Evolutionary conservation across 64 coral and sea anemone species (phyloP).

Genomic region (Actinia tenebrosa): DNA sequence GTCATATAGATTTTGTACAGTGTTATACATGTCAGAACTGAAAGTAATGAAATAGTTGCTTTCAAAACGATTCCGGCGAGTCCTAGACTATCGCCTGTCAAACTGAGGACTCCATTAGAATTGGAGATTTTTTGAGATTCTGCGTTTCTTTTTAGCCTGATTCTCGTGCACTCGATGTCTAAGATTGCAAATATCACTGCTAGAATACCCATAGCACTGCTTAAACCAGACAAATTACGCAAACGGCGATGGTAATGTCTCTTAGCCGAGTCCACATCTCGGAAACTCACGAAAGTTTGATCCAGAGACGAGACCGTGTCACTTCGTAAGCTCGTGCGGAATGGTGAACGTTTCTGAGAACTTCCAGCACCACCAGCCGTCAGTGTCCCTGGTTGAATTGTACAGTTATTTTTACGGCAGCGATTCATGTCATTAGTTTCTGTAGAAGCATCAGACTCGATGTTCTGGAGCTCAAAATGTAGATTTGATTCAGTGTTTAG

Average conservation of each 20-base stretch:
- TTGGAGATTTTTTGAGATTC: constrained; percentile 3
- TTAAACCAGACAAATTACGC: constrained; percentile 42
- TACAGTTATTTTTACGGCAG: not conserved
- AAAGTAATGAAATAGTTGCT: constrained; percentile 46
- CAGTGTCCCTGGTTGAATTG: constrained; percentile 25
- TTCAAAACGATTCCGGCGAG: constrained; percentile 54
- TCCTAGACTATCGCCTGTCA: constrained; percentile 20
- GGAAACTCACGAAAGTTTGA: constrained; percentile 49
- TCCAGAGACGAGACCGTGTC: constrained; percentile 35
- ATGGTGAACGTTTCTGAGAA: constrained; percentile 36
- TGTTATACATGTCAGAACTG: constrained; percentile 64
- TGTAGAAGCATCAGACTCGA: constrained; percentile 7
- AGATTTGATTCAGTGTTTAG: not conserved
- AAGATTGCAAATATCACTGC: constrained; percentile 51
- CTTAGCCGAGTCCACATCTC: constrained; percentile 59
- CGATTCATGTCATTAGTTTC: constrained; percentile 37
- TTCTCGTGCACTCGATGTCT: constrained; percentile 65
- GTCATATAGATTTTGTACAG: constrained; percentile 72
- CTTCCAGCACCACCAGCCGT: not conserved
- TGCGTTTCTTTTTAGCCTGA: not conserved
- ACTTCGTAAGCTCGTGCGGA: not conserved
- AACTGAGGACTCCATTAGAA: not conserved
- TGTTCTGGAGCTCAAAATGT: not conserved
- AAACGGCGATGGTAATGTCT: constrained; percentile 54
- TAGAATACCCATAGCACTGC: constrained; percentile 51